phyloP scores from a whole-genome alignment of 2,888 invertebrate genomes.

The Apotomis turbidana region DNA sequence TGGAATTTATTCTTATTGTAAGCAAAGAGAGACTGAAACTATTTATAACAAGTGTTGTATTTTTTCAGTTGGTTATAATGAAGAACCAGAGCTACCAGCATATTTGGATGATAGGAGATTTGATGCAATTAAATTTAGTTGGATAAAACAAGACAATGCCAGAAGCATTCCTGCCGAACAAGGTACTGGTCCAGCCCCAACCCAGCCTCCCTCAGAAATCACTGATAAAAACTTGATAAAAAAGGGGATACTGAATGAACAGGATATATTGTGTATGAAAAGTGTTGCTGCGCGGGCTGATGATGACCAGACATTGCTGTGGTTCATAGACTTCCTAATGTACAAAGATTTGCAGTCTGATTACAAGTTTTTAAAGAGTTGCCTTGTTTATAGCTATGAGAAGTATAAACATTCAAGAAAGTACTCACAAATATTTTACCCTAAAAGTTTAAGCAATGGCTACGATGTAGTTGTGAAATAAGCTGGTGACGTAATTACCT shows the following conservation, averaged over 20 bases:
- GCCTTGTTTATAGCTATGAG: conserved; percentile 17
- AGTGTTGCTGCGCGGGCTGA: conserved; percentile 26
- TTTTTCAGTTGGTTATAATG: conserved; percentile 26
- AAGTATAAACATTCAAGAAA: neutral
- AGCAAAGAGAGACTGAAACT: no score
- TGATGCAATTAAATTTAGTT: conserved; percentile 31
- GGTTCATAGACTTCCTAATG: conserved; percentile 38
- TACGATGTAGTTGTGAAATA: conserved; percentile 25
- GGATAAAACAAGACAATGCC: conserved; percentile 16
- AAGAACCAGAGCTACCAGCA: conserved; percentile 26
- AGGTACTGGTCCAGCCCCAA: neutral
- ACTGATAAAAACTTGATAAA: conserved; percentile 27
- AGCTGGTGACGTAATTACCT: neutral
- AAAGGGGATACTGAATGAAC: conserved; percentile 31
- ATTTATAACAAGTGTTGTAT: no score
- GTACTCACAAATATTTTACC: conserved; percentile 16
- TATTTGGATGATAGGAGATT: conserved; percentile 37
- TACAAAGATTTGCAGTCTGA: conserved; percentile 37
- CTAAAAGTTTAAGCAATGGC: conserved; percentile 12
- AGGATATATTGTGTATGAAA: conserved; percentile 34
- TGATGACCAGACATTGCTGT: conserved; percentile 29
- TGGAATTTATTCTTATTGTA: no score
- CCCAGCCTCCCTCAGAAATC: neutral
- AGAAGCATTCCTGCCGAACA: conserved; percentile 1
- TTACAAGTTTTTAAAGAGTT: conserved; percentile 32